phyloP scores from a whole-genome alignment of 2,888 invertebrate species.

The Drosophila colorata region DNA sequence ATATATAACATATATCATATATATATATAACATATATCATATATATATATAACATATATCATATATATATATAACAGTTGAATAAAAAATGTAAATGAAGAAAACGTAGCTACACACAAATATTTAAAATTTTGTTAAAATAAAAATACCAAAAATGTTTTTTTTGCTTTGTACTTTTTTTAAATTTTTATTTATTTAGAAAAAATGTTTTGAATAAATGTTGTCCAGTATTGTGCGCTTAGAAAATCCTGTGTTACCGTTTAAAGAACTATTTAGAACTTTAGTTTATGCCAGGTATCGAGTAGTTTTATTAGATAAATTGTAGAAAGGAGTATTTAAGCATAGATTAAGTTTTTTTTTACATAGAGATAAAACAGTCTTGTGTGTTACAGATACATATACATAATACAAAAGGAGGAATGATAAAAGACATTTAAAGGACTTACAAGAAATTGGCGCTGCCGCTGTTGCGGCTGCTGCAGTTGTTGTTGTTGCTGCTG shows the following conservation, averaged over 20 bases:
- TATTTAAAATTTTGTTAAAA: slow-evolving; percentile 27
- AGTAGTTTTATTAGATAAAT: slow-evolving; percentile 17
- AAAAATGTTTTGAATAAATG: slow-evolving; percentile 9
- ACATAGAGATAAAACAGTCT: slow-evolving; percentile 59
- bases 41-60: no score
- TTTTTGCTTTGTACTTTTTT: slow-evolving; percentile 7
- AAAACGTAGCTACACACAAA: neutral
- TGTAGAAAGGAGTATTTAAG: slow-evolving; percentile 24
- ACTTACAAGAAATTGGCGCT: slow-evolving; percentile 85
- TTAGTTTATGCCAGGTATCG: slow-evolving; percentile 5
- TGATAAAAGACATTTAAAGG: slow-evolving; percentile 49
- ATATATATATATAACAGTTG: no score
- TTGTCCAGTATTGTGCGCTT: neutral
- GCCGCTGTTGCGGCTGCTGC: slow-evolving; percentile 68
- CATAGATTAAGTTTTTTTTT: slow-evolving; percentile 32
- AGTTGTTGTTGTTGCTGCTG: slow-evolving; percentile 40
- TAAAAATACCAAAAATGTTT: slow-evolving; percentile 49
- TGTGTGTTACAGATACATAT: slow-evolving; percentile 16
- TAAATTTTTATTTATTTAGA: slow-evolving; percentile 36
- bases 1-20: no score
- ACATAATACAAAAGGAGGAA: slow-evolving; percentile 27
- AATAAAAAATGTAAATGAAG: neutral
- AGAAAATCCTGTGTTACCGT: neutral
- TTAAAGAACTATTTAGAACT: neutral
- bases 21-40: no score